A percentile compares a stretch with the other conserved stretches of the same genome.
These are phyloP conservation scores for Bibio marci DNA, from an alignment of 2,888 invertebrate species.

Conservation along the genomic window DNA sequence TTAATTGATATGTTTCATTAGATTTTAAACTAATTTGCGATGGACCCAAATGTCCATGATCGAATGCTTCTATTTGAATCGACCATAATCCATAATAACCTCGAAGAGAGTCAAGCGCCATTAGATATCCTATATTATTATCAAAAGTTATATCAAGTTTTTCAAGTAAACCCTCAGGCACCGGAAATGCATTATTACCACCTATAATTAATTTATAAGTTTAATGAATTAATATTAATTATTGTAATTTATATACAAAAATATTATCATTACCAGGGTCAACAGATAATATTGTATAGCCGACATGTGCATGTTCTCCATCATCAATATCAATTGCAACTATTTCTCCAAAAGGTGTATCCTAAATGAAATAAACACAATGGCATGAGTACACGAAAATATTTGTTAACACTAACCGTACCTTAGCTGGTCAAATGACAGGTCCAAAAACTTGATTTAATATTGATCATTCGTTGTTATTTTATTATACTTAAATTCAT, in stretches of 20 bases:
- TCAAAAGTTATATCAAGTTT: too few species aligned
- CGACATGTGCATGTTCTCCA: constrained; percentile 35
- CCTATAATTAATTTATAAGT: not conserved
- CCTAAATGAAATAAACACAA: too few species aligned
- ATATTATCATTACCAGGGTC: constrained; percentile 12
- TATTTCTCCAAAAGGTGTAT: not conserved
- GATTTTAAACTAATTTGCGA: constrained; percentile 22
- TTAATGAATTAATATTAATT: too few species aligned
- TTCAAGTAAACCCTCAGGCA: too few species aligned
- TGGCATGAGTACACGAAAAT: too few species aligned
- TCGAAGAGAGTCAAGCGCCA: constrained; percentile 21
- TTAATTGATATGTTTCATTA: constrained; percentile 29
- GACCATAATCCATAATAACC: constrained; percentile 40
- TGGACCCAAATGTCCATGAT: constrained; percentile 29
- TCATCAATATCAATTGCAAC: constrained; percentile 37
- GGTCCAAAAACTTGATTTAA: too few species aligned
- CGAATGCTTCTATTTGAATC: constrained; percentile 37
- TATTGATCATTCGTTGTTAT: too few species aligned
- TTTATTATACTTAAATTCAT: too few species aligned
- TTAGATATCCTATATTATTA: not conserved
- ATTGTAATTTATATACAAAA: too few species aligned
- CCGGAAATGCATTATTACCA: not conserved
- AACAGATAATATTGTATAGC: constrained; percentile 30
- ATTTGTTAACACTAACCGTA: too few species aligned
- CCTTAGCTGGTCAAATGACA: too few species aligned